These are phyloP conservation scores for Drosophila trapezifrons DNA, from an alignment of 1,140 invertebrate genomes.

Conservation along the genomic window DNA sequence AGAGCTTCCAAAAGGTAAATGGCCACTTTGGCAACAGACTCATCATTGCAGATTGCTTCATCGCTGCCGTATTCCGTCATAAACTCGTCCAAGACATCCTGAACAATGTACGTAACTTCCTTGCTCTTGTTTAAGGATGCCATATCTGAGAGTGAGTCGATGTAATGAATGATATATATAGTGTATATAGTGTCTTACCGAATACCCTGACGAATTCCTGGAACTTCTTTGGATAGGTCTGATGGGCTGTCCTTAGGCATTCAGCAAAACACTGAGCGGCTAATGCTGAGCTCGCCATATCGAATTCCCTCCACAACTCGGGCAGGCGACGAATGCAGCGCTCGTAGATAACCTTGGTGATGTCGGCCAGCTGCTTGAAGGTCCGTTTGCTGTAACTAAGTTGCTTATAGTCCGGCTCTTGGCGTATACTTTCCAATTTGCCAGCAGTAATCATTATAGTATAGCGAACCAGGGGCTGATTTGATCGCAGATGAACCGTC, in stretches of 20 bases:
- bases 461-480: constrained; percentile 69
- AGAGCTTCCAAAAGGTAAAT: constrained; percentile 61
- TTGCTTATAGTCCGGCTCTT: constrained; percentile 77
- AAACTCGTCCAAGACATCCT: constrained; percentile 62
- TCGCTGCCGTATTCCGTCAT: constrained; percentile 60
- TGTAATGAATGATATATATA: background rate
- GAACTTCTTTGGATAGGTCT: constrained; percentile 83
- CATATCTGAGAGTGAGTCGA: constrained; percentile 47
- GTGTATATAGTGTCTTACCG: constrained; percentile 68
- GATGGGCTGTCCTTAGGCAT: constrained; percentile 85
- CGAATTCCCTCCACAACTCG: constrained; percentile 80
- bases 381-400: constrained; percentile 71
- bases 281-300: constrained; percentile 83
- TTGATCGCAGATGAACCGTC: constrained; percentile 57
- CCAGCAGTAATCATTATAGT: constrained; percentile 54
- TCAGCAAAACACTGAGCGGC: constrained; percentile 86
- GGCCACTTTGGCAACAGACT: constrained; percentile 41
- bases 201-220: constrained; percentile 84
- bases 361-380: constrained; percentile 71
- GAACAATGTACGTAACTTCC: constrained; percentile 52
- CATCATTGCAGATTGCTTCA: constrained; percentile 47
- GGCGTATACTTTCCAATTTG: constrained; percentile 63
- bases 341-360: constrained; percentile 83
- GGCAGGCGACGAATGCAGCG: constrained; percentile 80
- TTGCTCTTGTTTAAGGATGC: constrained; percentile 51